Percentiles rank a stretch among this genome's conserved stretches.
phyloP scores from a whole-genome alignment of 2,888 invertebrate genomes.

The Folsomia manolachei region DNA sequence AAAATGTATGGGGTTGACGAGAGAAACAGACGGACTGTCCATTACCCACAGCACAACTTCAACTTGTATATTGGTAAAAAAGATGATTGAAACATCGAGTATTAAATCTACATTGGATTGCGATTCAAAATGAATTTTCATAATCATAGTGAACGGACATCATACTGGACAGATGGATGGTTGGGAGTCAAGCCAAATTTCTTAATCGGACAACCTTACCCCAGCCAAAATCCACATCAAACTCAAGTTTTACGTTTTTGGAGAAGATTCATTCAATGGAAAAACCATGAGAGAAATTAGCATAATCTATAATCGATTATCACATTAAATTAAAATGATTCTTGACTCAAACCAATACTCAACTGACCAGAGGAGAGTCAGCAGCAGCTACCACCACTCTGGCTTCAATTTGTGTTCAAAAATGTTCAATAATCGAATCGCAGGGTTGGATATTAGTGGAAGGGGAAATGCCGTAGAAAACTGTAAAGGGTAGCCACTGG shows the following conservation, averaged over 20 bases:
- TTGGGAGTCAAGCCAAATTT: background rate
- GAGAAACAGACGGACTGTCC: background rate
- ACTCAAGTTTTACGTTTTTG: background rate
- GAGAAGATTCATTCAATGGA: too few species aligned
- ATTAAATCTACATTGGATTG: background rate
- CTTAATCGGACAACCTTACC: background rate
- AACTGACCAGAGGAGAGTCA: background rate
- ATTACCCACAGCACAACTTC: background rate
- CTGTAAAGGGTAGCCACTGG: background rate
- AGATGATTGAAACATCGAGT: conserved; percentile 16
- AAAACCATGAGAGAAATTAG: conserved; percentile 6
- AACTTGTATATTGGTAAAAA: background rate
- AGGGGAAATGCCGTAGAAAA: background rate
- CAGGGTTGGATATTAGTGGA: too few species aligned
- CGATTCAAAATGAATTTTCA: conserved; percentile 14
- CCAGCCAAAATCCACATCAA: background rate
- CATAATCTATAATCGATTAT: conserved; percentile 25
- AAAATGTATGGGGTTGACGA: too few species aligned
- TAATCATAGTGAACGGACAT: too few species aligned
- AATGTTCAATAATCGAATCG: background rate
- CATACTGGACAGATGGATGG: background rate
- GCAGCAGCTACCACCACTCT: background rate
- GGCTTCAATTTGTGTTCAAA: background rate
- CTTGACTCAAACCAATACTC: background rate
- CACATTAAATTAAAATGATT: conserved; percentile 9